These are phyloP conservation scores for Brachypodius melanocephalos DNA, from an alignment of 2,113 vertebrate species.

Conservation along the genomic window DNA sequence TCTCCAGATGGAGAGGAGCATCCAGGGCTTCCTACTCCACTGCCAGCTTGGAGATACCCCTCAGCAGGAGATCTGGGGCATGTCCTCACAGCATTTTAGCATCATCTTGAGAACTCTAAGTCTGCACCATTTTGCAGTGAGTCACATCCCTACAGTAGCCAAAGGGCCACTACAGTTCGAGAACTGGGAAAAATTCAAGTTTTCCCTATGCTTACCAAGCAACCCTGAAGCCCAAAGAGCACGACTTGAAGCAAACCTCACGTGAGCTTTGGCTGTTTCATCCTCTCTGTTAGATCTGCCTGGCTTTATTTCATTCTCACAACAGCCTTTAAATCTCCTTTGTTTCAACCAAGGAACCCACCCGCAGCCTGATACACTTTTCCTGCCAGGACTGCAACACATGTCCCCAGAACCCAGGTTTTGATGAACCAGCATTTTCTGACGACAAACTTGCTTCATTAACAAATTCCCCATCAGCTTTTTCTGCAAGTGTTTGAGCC, in stretches of 20 bases:
- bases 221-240: neutral
- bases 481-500: constrained; percentile 31
- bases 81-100: neutral
- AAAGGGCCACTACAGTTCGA: neutral
- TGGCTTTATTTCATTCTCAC: neutral
- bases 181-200: neutral
- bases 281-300: neutral
- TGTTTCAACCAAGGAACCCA: neutral
- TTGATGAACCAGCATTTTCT: constrained; percentile 44
- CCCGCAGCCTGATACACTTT: neutral
- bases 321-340: neutral
- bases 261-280: rapidly evolving
- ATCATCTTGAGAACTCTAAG: neutral
- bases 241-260: neutral
- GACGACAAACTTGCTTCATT: constrained; percentile 20
- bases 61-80: rapidly evolving
- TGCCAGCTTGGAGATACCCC: neutral
- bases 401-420: neutral
- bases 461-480: constrained; percentile 53
- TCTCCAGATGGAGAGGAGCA: neutral
- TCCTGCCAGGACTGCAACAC: neutral
- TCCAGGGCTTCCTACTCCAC: neutral
- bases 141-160: neutral
- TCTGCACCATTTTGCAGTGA: neutral
- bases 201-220: neutral